A percentile compares a stretch with the other conserved stretches of the same genome.
Evolutionary conservation across 2,888 invertebrate genomes (phyloP).

Genomic region (Diaprepes abbreviatus): DNA sequence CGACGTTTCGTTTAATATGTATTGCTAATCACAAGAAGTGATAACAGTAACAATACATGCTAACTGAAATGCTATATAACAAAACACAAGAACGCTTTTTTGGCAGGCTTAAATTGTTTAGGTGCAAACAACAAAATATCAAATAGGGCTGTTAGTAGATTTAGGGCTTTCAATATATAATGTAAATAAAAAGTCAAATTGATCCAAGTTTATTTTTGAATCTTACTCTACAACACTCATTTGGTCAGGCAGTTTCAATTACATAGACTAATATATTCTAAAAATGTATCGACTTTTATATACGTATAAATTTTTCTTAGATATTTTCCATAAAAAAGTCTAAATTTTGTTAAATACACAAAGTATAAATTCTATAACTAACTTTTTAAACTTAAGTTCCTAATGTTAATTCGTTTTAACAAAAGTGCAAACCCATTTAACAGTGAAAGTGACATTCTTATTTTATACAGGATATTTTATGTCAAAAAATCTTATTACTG

Average conservation of each 20-base stretch:
- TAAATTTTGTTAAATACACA: background rate
- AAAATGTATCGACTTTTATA: background rate
- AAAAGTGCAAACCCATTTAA: background rate
- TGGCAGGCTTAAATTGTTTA: too few species aligned
- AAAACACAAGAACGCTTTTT: too few species aligned
- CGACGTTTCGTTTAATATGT: too few species aligned
- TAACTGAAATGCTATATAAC: too few species aligned
- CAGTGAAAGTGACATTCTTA: background rate
- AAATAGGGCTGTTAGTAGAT: too few species aligned
- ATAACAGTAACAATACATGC: too few species aligned
- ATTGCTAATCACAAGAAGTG: too few species aligned
- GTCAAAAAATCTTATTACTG: too few species aligned
- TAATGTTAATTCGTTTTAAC: background rate
- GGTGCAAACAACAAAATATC: too few species aligned
- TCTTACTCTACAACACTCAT: background rate
- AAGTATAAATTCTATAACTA: background rate
- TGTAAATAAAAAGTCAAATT: too few species aligned
- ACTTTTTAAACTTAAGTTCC: background rate
- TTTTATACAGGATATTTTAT: constrained; percentile 8
- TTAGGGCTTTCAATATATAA: too few species aligned
- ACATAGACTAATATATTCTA: background rate
- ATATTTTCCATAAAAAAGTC: constrained; percentile 11
- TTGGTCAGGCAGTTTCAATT: background rate
- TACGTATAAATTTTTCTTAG: background rate
- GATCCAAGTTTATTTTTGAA: too few species aligned